Evolutionary conservation across 1,140 invertebrate species (phyloP).

Genomic region (Drosophila mauritiana): DNA sequence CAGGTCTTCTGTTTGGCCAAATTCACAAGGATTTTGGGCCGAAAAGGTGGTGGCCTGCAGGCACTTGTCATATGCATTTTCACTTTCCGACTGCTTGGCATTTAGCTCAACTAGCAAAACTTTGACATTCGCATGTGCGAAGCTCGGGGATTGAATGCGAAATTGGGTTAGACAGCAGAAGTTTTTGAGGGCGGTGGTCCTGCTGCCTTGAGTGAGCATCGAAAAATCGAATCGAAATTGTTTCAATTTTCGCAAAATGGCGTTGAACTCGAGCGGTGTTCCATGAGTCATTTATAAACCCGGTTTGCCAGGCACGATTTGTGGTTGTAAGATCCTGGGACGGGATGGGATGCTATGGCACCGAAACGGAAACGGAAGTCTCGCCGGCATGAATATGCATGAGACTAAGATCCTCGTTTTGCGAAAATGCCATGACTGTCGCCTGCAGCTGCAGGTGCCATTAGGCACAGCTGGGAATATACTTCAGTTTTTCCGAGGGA

Average conservation of each 20-base stretch:
- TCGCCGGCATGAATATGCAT: slow-evolving; percentile 67
- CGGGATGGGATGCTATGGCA: no score
- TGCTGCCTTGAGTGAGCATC: slow-evolving; percentile 10
- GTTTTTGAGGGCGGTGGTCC: no score
- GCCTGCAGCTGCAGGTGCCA: slow-evolving; percentile 44
- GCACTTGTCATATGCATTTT: slow-evolving; percentile 74
- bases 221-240: slow-evolving; percentile 74
- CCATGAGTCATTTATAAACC: slow-evolving; percentile 62
- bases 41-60: slow-evolving; percentile 11
- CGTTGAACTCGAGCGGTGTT: slow-evolving; percentile 56
- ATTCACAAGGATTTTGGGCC: background rate
- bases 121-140: slow-evolving; percentile 51
- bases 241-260: slow-evolving; percentile 76
- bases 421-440: slow-evolving; percentile 37
- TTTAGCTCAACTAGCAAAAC: slow-evolving; percentile 42
- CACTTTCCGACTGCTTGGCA: slow-evolving; percentile 53
- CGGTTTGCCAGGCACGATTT: slow-evolving; percentile 22
- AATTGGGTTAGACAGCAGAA: slow-evolving; percentile 1
- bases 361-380: slow-evolving; percentile 58
- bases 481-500: slow-evolving; percentile 12
- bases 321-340: slow-evolving; percentile 4
- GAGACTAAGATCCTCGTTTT: slow-evolving; percentile 63
- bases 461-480: slow-evolving; percentile 51
- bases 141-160: slow-evolving; percentile 4
- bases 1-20: slow-evolving; percentile 5